A percentile compares a stretch with the other conserved stretches of the same genome.
Evolutionary conservation across 2,797 vertebrate species (phyloP).

Genomic region (Pangasius krempfi): DNA sequence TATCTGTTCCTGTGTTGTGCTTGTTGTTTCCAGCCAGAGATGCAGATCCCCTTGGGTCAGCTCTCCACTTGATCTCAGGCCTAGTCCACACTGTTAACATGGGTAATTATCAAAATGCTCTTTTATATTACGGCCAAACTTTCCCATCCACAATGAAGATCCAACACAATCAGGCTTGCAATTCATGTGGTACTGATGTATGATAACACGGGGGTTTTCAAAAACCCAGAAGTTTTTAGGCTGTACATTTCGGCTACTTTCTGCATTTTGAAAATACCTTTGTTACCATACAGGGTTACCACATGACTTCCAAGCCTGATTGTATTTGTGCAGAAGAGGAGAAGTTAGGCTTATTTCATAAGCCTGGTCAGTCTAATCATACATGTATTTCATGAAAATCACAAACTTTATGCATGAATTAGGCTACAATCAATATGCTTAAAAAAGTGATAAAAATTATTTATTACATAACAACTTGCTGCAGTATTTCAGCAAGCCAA

Average conservation of each 20-base stretch:
- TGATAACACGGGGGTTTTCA: neutral
- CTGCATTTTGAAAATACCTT: neutral
- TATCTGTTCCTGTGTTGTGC: conserved; percentile 26
- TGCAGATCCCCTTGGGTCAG: conserved; percentile 13
- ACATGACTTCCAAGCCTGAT: neutral
- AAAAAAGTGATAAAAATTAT: neutral
- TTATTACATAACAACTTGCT: neutral
- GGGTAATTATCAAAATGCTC: neutral
- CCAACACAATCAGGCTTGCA: neutral
- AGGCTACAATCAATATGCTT: neutral
- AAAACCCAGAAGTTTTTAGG: neutral
- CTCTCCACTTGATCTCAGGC: conserved; percentile 47
- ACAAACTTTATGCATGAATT: neutral
- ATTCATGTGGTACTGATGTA: neutral
- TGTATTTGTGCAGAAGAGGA: neutral
- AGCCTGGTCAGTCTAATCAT: neutral
- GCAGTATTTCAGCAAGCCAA: neutral
- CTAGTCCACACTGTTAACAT: neutral
- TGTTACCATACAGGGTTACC: neutral
- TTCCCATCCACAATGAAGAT: neutral
- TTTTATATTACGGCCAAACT: neutral
- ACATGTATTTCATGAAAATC: neutral
- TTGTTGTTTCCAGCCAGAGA: conserved; percentile 16
- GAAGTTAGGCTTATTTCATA: neutral
- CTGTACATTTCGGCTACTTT: neutral